Conservation (phyloP, 2,888 invertebrate genomes). For the Phyto melanocephala region DNA sequence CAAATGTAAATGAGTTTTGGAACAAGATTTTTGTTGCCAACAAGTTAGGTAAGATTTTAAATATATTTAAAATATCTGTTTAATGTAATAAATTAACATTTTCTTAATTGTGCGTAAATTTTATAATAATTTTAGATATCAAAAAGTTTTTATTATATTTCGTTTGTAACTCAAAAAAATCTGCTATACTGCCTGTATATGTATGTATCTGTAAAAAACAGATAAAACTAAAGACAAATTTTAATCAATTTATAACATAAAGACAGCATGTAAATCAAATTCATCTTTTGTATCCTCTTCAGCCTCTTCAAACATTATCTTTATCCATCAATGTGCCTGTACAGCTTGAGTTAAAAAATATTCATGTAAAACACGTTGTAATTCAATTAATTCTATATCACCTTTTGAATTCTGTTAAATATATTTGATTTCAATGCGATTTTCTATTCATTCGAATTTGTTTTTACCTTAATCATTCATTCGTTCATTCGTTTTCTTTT, state of each 20-base stretch:
- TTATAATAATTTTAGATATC: too few relatives aligned
- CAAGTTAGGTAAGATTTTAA: too few relatives aligned
- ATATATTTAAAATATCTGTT: too few relatives aligned
- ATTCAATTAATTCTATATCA: constrained; percentile 60
- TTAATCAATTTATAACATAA: constrained; percentile 34
- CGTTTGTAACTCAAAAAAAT: too few relatives aligned
- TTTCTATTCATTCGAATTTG: constrained; percentile 1
- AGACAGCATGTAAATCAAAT: constrained; percentile 44
- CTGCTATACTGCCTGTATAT: too few relatives aligned
- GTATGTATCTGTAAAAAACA: not conserved
- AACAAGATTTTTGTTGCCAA: too few relatives aligned
- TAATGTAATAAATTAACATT: too few relatives aligned
- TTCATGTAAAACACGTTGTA: constrained; percentile 57
- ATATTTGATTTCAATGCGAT: constrained; percentile 56
- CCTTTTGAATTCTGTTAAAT: constrained; percentile 50
- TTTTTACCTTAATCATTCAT: constrained; percentile 1
- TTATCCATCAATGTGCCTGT: not conserved
- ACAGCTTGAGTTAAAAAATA: constrained; percentile 43
- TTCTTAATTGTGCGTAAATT: too few relatives aligned
- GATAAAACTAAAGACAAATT: constrained; percentile 28
- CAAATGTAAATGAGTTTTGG: too few relatives aligned
- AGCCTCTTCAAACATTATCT: not conserved
- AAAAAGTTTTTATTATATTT: too few relatives aligned
- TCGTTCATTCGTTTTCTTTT: constrained; percentile 43
- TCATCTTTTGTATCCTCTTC: not conserved